These are phyloP conservation scores for Sorex araneus DNA, from an alignment of 2,113 vertebrate genomes.

Conservation along the genomic window DNA sequence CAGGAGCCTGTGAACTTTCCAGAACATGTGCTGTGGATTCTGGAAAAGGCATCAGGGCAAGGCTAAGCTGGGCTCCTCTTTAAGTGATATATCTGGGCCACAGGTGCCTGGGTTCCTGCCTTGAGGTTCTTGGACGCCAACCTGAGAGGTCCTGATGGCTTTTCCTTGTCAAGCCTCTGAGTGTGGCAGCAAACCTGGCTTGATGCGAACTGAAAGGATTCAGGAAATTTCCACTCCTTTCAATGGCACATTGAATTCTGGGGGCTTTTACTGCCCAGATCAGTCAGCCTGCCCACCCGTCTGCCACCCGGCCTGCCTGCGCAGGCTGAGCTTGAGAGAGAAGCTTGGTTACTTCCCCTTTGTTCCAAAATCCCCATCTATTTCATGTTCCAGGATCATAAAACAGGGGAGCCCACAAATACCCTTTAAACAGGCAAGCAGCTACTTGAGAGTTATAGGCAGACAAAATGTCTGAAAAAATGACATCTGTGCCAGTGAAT, in stretches of 20 bases:
- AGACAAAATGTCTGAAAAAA: conserved; percentile 66
- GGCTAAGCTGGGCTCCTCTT: background rate
- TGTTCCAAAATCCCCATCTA: background rate
- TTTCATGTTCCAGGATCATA: conserved; percentile 26
- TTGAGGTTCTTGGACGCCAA: background rate
- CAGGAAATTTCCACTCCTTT: background rate
- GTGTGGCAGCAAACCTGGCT: background rate
- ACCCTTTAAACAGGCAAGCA: conserved; percentile 49
- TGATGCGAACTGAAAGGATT: background rate
- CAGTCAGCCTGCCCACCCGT: background rate
- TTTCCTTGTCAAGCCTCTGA: background rate
- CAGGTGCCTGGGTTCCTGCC: conserved; percentile 7
- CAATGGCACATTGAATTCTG: conserved; percentile 40
- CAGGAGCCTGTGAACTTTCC: conserved; percentile 55
- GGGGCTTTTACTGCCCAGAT: background rate
- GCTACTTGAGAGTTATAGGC: conserved; percentile 42
- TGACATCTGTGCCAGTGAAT: conserved; percentile 76
- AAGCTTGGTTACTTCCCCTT: background rate
- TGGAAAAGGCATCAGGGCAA: conserved; percentile 61
- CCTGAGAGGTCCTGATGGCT: background rate
- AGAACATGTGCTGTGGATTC: conserved; percentile 65
- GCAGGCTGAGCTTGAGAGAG: background rate
- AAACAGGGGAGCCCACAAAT: conserved; percentile 11
- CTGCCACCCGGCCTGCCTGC: background rate
- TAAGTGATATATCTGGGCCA: background rate